Evolutionary conservation across 2,797 vertebrate genomes (phyloP).

Genomic region (Alcedo quadribrachys): DNA sequence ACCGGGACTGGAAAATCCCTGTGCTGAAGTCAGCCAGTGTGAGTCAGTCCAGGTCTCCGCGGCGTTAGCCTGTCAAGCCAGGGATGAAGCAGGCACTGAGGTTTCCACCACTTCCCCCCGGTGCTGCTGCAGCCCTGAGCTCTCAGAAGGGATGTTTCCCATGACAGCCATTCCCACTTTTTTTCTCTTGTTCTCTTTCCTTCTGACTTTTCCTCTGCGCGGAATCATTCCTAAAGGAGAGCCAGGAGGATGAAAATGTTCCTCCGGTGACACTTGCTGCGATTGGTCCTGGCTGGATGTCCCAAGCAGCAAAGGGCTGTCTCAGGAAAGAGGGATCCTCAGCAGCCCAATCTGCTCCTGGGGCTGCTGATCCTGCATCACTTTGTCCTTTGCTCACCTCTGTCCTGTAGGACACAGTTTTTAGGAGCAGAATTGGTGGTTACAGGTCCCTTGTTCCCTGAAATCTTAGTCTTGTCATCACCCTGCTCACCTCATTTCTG

Average conservation of each 20-base stretch:
- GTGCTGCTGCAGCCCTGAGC: neutral
- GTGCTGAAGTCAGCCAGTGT: neutral
- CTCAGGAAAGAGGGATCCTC: neutral
- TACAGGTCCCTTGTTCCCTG: neutral
- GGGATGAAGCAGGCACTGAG: neutral
- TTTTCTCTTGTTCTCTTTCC: conserved; percentile 3
- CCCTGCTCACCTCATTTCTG: neutral
- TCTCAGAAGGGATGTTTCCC: conserved; percentile 22
- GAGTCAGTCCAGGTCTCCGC: neutral
- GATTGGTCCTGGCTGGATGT: conserved; percentile 21
- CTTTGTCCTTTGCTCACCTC: neutral
- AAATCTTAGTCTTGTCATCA: neutral
- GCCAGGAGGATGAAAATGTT: conserved; percentile 44
- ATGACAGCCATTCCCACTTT: neutral
- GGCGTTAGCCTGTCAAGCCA: neutral
- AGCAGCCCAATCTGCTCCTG: neutral
- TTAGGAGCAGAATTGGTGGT: neutral
- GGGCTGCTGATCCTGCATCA: neutral
- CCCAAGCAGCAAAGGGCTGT: neutral
- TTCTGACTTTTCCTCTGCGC: conserved; percentile 16
- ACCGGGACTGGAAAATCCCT: conserved; percentile 25
- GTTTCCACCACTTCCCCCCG: conserved; percentile 41
- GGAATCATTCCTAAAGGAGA: conserved; percentile 22
- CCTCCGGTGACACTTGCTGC: neutral
- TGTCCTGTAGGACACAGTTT: fast-evolving